phyloP scores from a whole-genome alignment of 2,113 vertebrate species.

The Chaetops frenatus region DNA sequence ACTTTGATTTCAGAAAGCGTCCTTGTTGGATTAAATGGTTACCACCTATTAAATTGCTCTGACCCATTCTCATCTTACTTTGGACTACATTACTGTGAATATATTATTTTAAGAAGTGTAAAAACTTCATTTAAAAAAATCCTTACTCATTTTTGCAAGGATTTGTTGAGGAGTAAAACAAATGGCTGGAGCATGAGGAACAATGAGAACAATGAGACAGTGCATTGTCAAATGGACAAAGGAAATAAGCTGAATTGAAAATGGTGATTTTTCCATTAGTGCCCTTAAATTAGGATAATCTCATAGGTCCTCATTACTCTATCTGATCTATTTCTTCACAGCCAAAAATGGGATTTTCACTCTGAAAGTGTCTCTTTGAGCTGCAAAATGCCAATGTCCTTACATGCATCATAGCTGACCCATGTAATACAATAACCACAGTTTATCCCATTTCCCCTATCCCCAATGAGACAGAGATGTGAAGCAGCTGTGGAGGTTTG shows the following conservation, averaged over 20 bases:
- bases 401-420: conserved; percentile 27
- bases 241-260: conserved; percentile 22
- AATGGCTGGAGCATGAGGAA: background rate
- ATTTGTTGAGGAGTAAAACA: background rate
- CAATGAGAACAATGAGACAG: background rate
- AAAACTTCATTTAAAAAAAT: background rate
- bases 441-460: background rate
- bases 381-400: conserved; percentile 18
- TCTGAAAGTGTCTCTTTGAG: background rate
- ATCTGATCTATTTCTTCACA: background rate
- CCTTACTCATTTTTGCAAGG: background rate
- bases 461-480: conserved; percentile 3
- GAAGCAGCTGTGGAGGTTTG: conserved; percentile 22
- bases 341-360: background rate
- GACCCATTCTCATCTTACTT: background rate
- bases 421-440: background rate
- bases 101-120: background rate
- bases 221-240: background rate
- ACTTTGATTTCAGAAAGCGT: background rate
- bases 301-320: background rate
- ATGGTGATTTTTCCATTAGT: background rate
- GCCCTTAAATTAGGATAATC: background rate
- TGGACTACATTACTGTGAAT: background rate
- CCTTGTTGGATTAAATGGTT: background rate
- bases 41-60: background rate